Conservation (phyloP, 2,797 vertebrate genomes). For the Ispidina picta region DNA sequence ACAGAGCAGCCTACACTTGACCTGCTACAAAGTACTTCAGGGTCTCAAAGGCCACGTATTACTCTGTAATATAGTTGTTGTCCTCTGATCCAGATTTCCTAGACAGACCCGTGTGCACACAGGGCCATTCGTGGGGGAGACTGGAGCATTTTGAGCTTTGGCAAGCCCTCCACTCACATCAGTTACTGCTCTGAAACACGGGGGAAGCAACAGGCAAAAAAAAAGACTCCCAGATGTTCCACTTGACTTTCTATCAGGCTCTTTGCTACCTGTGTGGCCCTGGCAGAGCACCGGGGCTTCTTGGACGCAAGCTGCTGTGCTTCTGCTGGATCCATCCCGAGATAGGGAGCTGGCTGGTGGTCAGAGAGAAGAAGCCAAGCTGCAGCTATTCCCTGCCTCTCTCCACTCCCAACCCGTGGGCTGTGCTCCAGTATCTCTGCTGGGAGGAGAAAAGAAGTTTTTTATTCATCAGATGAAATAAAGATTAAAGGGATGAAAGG, state of each 20-base stretch:
- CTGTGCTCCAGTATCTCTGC: slow-evolving; percentile 45
- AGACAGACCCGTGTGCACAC: accelerated
- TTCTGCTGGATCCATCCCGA: slow-evolving; percentile 36
- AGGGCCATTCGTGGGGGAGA: neutral
- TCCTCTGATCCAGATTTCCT: neutral
- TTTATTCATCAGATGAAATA: neutral
- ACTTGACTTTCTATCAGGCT: slow-evolving; percentile 10
- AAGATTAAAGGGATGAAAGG: neutral
- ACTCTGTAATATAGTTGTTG: neutral
- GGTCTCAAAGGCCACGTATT: neutral
- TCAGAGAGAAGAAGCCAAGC: slow-evolving; percentile 38
- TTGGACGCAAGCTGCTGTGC: neutral
- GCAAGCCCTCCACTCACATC: neutral
- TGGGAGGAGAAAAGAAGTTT: neutral
- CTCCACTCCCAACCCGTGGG: neutral
- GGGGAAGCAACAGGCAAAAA: neutral
- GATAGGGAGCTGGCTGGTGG: slow-evolving; percentile 46
- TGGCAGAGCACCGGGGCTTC: slow-evolving; percentile 4
- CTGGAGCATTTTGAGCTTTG: neutral
- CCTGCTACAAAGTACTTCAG: neutral
- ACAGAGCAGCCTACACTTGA: neutral
- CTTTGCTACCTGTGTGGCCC: slow-evolving; percentile 60
- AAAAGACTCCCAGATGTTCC: slow-evolving; percentile 28
- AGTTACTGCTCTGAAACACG: neutral
- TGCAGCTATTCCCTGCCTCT: slow-evolving; percentile 26